These are phyloP conservation scores for Epinephelus lanceolatus DNA, from an alignment of 2,113 vertebrate genomes.

Conservation along the genomic window DNA sequence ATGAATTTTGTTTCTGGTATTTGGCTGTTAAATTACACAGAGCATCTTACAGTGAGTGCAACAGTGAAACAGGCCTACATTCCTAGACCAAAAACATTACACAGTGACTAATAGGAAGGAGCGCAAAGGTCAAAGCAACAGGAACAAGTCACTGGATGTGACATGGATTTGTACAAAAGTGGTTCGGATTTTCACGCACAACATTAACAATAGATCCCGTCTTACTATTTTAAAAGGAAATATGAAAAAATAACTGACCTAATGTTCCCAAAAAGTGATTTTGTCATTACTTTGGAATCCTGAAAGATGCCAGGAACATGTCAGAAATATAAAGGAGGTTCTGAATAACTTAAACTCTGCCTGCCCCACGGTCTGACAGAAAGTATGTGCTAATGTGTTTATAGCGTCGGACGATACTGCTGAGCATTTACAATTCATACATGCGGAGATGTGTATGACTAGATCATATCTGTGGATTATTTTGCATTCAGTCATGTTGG, in stretches of 20 bases:
- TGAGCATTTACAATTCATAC: slow-evolving; percentile 21
- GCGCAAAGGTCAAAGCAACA: slow-evolving; percentile 77
- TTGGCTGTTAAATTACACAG: slow-evolving; percentile 30
- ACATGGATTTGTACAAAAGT: slow-evolving; percentile 51
- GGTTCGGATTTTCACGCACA: slow-evolving; percentile 36
- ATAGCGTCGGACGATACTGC: slow-evolving; percentile 46
- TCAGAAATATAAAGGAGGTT: slow-evolving; percentile 77
- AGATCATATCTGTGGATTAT: neutral
- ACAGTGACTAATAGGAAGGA: slow-evolving; percentile 70
- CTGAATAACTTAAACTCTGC: slow-evolving; percentile 66
- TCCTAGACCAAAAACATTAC: slow-evolving; percentile 71
- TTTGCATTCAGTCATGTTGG: slow-evolving; percentile 7
- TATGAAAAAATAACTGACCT: slow-evolving; percentile 57
- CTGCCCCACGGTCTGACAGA: slow-evolving; percentile 58
- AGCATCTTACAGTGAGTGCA: slow-evolving; percentile 15
- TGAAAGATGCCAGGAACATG: slow-evolving; percentile 77
- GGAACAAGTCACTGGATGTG: slow-evolving; percentile 72
- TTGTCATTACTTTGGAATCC: slow-evolving; percentile 78
- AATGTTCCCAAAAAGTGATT: slow-evolving; percentile 68
- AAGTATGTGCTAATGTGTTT: slow-evolving; percentile 71
- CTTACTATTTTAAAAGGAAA: slow-evolving; percentile 60
- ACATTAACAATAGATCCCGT: slow-evolving; percentile 42
- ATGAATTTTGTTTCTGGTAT: slow-evolving; percentile 34
- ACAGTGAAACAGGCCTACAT: slow-evolving; percentile 61
- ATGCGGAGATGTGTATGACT: neutral